Evolutionary conservation across 1,140 invertebrate species (phyloP).

Genomic region (Diachasma alloeum): DNA sequence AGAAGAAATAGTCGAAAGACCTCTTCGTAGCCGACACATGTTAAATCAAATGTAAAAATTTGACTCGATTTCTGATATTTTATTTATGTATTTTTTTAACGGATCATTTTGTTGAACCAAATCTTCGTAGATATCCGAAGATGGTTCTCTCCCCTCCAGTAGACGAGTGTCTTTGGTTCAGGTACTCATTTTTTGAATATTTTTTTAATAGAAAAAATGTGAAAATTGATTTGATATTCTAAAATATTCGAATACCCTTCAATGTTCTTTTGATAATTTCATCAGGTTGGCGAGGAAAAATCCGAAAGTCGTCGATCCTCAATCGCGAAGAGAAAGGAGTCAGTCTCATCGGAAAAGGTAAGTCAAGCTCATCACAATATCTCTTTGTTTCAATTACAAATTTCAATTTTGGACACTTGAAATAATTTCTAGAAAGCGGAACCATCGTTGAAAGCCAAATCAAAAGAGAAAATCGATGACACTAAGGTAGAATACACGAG

Average conservation of each 20-base stretch:
- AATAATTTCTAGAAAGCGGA: slow-evolving; percentile 35
- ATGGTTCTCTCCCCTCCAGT: slow-evolving; percentile 44
- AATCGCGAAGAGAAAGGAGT: background rate
- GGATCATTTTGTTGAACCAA: background rate
- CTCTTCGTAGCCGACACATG: background rate
- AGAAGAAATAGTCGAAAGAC: background rate
- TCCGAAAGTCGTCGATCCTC: slow-evolving; percentile 51
- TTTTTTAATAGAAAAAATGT: background rate
- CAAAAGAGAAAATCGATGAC: slow-evolving; percentile 55
- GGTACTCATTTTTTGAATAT: slow-evolving; percentile 41
- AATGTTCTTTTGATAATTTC: slow-evolving; percentile 2
- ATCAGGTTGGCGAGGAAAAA: slow-evolving; percentile 64
- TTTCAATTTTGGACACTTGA: background rate
- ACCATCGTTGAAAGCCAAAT: slow-evolving; percentile 47
- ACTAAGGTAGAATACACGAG: slow-evolving; percentile 31
- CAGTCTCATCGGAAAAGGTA: slow-evolving; percentile 64
- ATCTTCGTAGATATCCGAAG: slow-evolving; percentile 42
- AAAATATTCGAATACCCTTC: no score
- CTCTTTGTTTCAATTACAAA: slow-evolving; percentile 5
- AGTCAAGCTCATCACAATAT: slow-evolving; percentile 40
- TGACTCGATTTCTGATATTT: slow-evolving; percentile 16
- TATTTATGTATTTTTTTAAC: slow-evolving; percentile 27
- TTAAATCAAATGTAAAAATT: background rate
- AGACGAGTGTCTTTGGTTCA: slow-evolving; percentile 53
- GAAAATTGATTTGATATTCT: no score